Evolutionary conservation across 2,113 vertebrate species (phyloP).

Genomic region (Hepsetus odoe): DNA sequence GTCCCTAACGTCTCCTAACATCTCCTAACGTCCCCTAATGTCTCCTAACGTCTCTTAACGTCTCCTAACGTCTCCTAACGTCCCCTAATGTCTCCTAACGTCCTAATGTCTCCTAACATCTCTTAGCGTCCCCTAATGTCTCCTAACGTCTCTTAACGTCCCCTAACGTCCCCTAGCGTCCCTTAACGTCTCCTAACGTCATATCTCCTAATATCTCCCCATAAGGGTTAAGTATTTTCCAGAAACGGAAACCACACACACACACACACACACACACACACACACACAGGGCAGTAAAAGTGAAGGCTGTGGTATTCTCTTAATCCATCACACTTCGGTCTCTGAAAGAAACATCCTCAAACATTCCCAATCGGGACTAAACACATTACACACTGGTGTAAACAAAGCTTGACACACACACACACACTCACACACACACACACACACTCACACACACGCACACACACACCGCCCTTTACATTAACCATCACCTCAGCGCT

Average conservation of each 20-base stretch:
- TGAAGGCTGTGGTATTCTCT: conserved; percentile 4
- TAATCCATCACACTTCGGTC: conserved; percentile 26
- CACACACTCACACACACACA: conserved; percentile 9
- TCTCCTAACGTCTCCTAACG: too few relatives aligned
- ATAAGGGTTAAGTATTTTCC: neutral
- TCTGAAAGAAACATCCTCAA: conserved; percentile 15
- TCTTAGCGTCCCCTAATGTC: too few relatives aligned
- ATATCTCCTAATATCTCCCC: too few relatives aligned
- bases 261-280: conserved; percentile 29
- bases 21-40: too few relatives aligned
- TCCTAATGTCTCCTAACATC: too few relatives aligned
- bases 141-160: too few relatives aligned
- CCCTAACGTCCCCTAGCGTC: too few relatives aligned
- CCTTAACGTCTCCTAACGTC: too few relatives aligned
- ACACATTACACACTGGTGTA: conserved; percentile 9
- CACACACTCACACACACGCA: neutral
- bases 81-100: too few relatives aligned
- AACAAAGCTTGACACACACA: neutral
- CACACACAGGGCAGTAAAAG: conserved; percentile 27
- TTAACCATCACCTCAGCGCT: neutral
- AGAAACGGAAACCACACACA: neutral
- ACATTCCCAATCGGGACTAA: neutral
- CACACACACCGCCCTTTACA: neutral
- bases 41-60: too few relatives aligned
- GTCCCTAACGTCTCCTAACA: too few relatives aligned